These are phyloP conservation scores for Anthopleura xanthogrammica DNA, from an alignment of 92 coral and sea anemone species.

Conservation along the genomic window DNA sequence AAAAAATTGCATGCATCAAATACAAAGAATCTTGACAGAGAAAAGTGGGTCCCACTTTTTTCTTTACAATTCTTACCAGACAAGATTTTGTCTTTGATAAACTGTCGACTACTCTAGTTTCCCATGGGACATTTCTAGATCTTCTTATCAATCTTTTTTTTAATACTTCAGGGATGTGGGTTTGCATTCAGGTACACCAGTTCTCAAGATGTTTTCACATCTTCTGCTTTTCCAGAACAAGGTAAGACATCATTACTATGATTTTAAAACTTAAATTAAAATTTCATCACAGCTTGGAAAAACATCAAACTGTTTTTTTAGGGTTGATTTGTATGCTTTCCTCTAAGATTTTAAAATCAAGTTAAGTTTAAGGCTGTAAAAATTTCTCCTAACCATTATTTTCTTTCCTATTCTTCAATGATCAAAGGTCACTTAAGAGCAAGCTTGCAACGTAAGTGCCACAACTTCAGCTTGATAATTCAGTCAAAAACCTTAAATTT, in stretches of 20 bases:
- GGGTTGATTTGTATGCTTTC: neutral
- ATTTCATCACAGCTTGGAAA: too few species aligned
- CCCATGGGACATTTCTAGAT: neutral
- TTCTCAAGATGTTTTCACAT: constrained; percentile 69
- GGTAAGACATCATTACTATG: constrained; percentile 29
- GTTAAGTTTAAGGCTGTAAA: neutral
- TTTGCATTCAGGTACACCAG: constrained; percentile 93
- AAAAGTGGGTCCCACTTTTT: too few species aligned
- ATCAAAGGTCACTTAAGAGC: constrained; percentile 72
- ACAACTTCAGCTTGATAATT: neutral
- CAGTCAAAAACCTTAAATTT: neutral
- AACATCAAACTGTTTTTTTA: too few species aligned
- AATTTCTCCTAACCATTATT: neutral
- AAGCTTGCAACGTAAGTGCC: constrained; percentile 71
- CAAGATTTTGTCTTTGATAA: neutral
- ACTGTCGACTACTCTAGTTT: neutral
- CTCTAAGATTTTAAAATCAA: too few species aligned
- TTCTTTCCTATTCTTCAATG: neutral
- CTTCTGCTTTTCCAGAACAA: constrained; percentile 75
- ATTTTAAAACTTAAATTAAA: too few species aligned
- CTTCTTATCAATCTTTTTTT: neutral
- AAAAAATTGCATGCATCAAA: too few species aligned
- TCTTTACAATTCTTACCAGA: too few species aligned
- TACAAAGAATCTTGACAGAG: too few species aligned
- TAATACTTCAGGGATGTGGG: constrained; percentile 81